Base-by-base conservation (phyloP, 2,888 invertebrate genomes). In the Diarsia mendica region DNA sequence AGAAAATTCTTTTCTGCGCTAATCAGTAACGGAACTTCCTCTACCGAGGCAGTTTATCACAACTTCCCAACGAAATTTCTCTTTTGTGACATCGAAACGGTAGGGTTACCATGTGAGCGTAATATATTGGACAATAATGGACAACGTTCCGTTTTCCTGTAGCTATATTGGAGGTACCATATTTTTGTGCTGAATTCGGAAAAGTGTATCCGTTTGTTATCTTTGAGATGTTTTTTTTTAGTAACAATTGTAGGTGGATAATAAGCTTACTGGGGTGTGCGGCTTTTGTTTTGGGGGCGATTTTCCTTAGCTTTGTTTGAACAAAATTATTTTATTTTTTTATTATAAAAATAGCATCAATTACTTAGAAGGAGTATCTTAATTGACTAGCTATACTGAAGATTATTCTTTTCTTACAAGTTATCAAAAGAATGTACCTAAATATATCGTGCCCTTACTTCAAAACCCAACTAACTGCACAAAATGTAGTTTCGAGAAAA, bases 1-100 rank as follows among this genome's bases (percentile, higher is more conserved):
- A 83, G 81, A 86, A 89, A 91, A 92, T 92, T 90, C 89, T 90
- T 90, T 90, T 87, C 88, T 87, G 87, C 83, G 90, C 92, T 93
- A 93, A 94, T 94, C 94, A 93, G 93, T 87, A 88, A 78, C 87
- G 91, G 90, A 93, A 93, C 85, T 92, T 90, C 90, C 90, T 85
- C 86, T 78, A 88, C 87, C 72, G 81, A 74, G 89, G 91, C 90
- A 90, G 91, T 93, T 92, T 93, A 92, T 94, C 93, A 94, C 90
- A 90, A 92, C 89, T 92, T 92, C 82, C 87, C 88, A 82, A 85
- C 83, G 80, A 88, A 90, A 88, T 91, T 89, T 89, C 89, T 89
- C 88, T 88, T 91, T 89, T 90, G 90, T 91, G 91, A 91, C 92
- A 92, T 86, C 83, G 77, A 76, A 70, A 66, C 71, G 72, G 82